Percentiles rank a stretch among this genome's conserved stretches.
phyloP scores from a whole-genome alignment of 2,113 vertebrate species.

The Polyodon spathula region DNA sequence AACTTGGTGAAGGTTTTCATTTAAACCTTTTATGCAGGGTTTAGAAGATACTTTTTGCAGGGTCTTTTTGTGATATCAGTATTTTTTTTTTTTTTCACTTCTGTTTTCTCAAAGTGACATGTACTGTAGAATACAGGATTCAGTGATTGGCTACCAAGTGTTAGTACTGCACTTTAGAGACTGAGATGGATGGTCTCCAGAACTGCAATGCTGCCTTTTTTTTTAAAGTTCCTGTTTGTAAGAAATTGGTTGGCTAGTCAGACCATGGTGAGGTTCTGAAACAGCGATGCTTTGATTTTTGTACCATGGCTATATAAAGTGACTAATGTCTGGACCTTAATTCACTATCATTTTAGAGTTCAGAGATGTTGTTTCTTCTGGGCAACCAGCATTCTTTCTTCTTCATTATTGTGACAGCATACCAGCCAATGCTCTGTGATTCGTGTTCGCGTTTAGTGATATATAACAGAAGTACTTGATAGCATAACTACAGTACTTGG shows the following conservation, averaged over 20 bases:
- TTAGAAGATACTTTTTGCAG: constrained; percentile 9
- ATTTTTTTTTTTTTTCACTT: too few relatives aligned
- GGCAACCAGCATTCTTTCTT: too few relatives aligned
- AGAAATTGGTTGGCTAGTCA: constrained; percentile 20
- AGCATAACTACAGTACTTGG: too few relatives aligned
- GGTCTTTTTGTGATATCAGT: constrained; percentile 8
- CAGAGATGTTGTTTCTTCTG: too few relatives aligned
- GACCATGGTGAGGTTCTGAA: constrained; percentile 31
- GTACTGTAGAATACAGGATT: constrained; percentile 32
- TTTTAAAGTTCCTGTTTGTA: constrained; percentile 24
- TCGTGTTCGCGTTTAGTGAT: too few relatives aligned
- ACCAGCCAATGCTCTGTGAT: too few relatives aligned
- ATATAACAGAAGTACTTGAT: too few relatives aligned
- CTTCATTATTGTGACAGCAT: too few relatives aligned
- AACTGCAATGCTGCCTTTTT: constrained; percentile 25
- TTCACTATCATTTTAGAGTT: constrained; percentile 50
- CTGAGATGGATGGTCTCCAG: constrained; percentile 44
- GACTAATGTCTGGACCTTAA: constrained; percentile 57
- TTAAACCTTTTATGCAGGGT: constrained; percentile 1
- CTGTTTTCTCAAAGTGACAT: not conserved
- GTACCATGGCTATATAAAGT: constrained; percentile 57
- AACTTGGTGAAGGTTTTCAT: not conserved
- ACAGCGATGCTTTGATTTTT: constrained; percentile 56
- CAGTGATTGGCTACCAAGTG: constrained; percentile 44
- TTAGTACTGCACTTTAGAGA: constrained; percentile 35